Percentiles rank a stretch among this genome's conserved stretches.
phyloP scores from a whole-genome alignment of 1,140 invertebrate genomes.

The Oedothorax gibbosus region DNA sequence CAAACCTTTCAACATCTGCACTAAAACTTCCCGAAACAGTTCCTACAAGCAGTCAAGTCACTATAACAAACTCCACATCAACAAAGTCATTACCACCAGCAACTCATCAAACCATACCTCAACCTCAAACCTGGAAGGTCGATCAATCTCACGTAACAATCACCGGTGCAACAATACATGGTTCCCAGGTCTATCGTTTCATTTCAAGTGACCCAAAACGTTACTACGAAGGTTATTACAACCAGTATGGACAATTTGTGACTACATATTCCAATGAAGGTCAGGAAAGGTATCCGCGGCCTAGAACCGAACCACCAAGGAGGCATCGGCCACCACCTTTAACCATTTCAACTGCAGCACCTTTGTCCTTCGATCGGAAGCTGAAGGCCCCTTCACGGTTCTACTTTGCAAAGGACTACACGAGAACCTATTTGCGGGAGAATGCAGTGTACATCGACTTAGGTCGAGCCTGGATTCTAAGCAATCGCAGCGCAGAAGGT shows the following conservation, averaged over 20 bases:
- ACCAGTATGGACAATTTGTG: no score
- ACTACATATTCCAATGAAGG: not conserved
- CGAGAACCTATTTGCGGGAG: not conserved
- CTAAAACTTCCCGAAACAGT: no score
- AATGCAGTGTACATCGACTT: not conserved
- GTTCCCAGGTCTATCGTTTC: not conserved
- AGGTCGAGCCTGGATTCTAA: not conserved
- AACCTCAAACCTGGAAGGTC: no score
- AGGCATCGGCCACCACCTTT: no score
- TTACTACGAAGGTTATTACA: not conserved
- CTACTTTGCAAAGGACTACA: not conserved
- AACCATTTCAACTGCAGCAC: not conserved
- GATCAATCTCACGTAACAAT: no score
- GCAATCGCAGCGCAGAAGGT: not conserved
- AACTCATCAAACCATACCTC: no score
- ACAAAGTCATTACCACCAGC: no score
- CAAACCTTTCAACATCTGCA: no score
- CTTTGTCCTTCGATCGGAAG: not conserved
- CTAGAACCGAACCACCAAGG: not conserved
- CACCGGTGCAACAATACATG: no score
- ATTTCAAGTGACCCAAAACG: not conserved
- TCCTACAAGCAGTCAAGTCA: no score
- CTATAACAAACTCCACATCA: no score
- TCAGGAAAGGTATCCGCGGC: not conserved
- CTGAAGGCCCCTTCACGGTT: not conserved